A percentile compares a stretch with the other conserved stretches of the same genome.
Conservation (phyloP, 2,888 invertebrate species). For the Rutpela maculata region DNA sequence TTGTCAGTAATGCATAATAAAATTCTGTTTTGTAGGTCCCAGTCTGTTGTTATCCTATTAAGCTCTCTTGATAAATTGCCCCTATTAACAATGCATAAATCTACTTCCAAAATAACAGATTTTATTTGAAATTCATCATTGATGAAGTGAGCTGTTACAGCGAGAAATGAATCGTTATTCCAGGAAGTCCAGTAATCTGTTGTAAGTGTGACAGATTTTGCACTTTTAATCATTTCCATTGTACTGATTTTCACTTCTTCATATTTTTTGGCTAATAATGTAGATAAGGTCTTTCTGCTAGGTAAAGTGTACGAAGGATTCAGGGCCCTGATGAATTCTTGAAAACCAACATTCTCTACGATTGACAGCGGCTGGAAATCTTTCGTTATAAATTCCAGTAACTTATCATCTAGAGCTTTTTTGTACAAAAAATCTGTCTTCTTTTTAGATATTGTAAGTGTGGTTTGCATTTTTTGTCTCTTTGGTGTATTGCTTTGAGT, state of each 20-base stretch:
- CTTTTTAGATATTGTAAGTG: not conserved
- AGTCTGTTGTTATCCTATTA: conserved; percentile 27
- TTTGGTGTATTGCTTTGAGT: not conserved
- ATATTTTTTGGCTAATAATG: conserved; percentile 39
- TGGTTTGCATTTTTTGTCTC: not conserved
- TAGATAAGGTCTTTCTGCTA: conserved; percentile 42
- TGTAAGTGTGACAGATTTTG: conserved; percentile 40
- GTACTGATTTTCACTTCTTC: conserved; percentile 38
- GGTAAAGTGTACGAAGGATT: conserved; percentile 44
- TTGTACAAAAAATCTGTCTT: not conserved
- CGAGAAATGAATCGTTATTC: conserved; percentile 41
- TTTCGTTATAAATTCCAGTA: conserved; percentile 31
- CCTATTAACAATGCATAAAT: conserved; percentile 34
- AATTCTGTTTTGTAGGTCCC: conserved; percentile 40
- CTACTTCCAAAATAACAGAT: conserved; percentile 20
- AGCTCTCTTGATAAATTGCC: conserved; percentile 26
- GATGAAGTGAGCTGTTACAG: conserved; percentile 37
- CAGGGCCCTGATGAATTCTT: conserved; percentile 28
- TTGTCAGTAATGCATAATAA: conserved; percentile 37
- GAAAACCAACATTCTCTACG: conserved; percentile 40
- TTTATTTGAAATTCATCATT: conserved; percentile 34
- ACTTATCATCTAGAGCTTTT: conserved; percentile 16
- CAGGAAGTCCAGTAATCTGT: conserved; percentile 46
- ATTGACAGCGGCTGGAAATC: conserved; percentile 45
- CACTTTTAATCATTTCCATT: conserved; percentile 38